Conservation (phyloP, 2,113 vertebrate species). For the Lampris megalopsis region DNA sequence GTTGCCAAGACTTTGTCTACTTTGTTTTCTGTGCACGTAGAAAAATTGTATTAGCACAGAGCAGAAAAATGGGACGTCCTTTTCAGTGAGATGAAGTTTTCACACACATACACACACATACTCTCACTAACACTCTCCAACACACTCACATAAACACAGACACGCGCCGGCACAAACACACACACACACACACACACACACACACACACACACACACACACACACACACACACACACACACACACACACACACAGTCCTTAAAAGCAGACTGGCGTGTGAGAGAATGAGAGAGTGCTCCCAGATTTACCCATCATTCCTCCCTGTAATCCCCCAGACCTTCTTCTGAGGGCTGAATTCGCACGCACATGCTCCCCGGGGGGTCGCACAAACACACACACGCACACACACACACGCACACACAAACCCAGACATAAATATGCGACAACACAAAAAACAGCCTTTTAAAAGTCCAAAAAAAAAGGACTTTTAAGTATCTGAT, state of each 20-base stretch:
- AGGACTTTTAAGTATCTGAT: conserved; percentile 24
- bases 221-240: conserved; percentile 17
- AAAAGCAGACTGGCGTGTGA: conserved; percentile 78
- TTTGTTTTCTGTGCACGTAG: conserved; percentile 38
- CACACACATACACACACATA: neutral
- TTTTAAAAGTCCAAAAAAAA: conserved; percentile 1
- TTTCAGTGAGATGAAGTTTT: conserved; percentile 62
- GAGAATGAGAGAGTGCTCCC: conserved; percentile 73
- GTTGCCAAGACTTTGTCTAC: conserved; percentile 5
- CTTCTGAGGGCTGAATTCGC: conserved; percentile 74
- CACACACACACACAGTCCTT: conserved; percentile 55
- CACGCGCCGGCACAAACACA: conserved; percentile 23
- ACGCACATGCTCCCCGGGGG: conserved; percentile 65
- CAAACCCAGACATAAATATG: neutral
- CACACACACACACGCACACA: neutral
- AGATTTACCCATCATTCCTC: conserved; percentile 79
- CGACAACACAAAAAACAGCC: conserved; percentile 5
- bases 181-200: conserved; percentile 34
- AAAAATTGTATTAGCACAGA: conserved; percentile 62
- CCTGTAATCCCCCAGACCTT: conserved; percentile 78
- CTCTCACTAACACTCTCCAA: conserved; percentile 14
- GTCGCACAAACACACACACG: conserved; percentile 18
- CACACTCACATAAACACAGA: conserved; percentile 13
- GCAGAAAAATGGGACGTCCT: conserved; percentile 50
- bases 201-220: conserved; percentile 25